Percentiles rank a stretch among this genome's conserved stretches.
These are phyloP conservation scores for Tolmerus cingulatus DNA, from an alignment of 2,888 invertebrate species.

Conservation along the genomic window DNA sequence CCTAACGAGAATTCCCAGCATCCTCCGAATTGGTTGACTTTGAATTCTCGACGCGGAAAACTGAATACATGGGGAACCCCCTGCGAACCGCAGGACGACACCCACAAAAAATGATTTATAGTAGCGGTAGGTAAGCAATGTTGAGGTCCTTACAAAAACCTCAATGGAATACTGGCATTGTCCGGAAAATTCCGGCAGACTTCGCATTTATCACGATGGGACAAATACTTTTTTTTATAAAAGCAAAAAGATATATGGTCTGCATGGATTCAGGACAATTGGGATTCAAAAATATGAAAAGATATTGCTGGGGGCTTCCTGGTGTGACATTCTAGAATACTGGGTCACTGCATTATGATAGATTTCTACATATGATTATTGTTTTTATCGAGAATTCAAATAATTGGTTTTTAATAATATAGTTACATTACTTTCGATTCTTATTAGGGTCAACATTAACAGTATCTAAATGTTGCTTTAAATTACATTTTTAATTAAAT, in stretches of 20 bases:
- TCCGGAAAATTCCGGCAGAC: not conserved
- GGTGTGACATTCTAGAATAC: not conserved
- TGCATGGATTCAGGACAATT: not conserved
- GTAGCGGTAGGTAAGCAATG: not conserved
- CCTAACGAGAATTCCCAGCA: not conserved
- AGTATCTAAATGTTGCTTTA: no score
- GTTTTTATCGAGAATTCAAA: not conserved
- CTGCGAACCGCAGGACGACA: not conserved
- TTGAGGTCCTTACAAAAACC: not conserved
- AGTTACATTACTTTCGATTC: no score
- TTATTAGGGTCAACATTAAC: no score
- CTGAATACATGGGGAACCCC: not conserved
- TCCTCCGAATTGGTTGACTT: not conserved
- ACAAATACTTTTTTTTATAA: not conserved
- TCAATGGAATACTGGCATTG: not conserved
- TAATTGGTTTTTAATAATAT: not conserved
- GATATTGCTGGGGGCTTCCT: not conserved
- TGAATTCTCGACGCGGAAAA: not conserved
- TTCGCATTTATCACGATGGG: not conserved
- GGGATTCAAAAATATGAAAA: not conserved
- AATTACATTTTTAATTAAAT: no score
- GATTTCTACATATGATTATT: not conserved
- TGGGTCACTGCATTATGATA: not conserved
- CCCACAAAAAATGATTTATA: not conserved
- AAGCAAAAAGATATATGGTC: not conserved